These are phyloP conservation scores for Hemiscyllium ocellatum DNA, from an alignment of 2,113 vertebrate genomes.

Conservation along the genomic window DNA sequence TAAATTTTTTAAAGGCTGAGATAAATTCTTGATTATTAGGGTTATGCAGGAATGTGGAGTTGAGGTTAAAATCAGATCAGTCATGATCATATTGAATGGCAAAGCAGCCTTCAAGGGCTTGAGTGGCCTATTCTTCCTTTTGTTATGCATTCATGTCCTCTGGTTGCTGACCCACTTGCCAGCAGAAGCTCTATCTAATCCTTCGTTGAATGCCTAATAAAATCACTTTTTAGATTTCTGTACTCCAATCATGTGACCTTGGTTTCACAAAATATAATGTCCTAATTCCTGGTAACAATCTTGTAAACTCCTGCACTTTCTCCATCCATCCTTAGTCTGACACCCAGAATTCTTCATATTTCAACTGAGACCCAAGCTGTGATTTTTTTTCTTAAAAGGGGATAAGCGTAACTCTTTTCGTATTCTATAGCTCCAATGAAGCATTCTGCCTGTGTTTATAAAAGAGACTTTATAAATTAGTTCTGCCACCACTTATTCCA, in stretches of 20 bases:
- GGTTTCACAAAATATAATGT: background rate
- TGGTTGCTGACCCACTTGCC: background rate
- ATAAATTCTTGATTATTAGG: too few species aligned
- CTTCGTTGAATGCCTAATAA: background rate
- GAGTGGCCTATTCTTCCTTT: background rate
- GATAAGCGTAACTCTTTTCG: background rate
- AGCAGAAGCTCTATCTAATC: background rate
- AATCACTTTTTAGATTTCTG: background rate
- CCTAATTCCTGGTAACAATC: background rate
- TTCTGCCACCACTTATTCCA: too few species aligned
- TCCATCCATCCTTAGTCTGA: background rate
- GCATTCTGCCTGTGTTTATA: background rate
- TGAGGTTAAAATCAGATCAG: too few species aligned
- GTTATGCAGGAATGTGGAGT: too few species aligned
- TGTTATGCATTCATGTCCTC: background rate
- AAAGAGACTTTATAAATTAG: too few species aligned
- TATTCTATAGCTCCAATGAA: background rate
- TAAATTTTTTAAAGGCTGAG: too few species aligned
- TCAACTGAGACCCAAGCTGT: background rate
- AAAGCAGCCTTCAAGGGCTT: too few species aligned
- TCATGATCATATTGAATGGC: too few species aligned
- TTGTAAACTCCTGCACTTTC: background rate
- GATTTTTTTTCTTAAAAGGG: background rate
- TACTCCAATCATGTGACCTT: background rate
- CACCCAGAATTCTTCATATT: background rate